Percentiles rank a stretch among this genome's conserved stretches.
Evolutionary conservation across 2,113 vertebrate genomes (phyloP).

Genomic region (human): DNA sequence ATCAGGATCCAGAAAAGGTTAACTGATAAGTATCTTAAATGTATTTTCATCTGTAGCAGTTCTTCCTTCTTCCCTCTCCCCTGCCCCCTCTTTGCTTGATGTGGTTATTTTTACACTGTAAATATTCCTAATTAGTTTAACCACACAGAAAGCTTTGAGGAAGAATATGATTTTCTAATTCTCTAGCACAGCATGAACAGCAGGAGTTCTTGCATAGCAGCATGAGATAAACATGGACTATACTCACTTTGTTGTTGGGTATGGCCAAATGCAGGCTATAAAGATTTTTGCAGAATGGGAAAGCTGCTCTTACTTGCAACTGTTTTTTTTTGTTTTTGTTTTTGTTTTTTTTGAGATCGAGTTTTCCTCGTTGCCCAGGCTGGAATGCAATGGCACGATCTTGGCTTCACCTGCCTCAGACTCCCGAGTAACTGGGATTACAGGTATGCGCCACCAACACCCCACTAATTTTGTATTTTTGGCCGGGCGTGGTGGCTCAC

Average conservation of each 20-base stretch:
- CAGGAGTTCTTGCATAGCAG: neutral
- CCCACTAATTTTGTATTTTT: too few relatives aligned
- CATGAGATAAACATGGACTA: neutral
- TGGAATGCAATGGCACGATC: too few relatives aligned
- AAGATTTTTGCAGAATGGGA: neutral
- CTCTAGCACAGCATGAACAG: neutral
- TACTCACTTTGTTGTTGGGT: neutral
- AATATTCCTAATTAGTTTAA: neutral
- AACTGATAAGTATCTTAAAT: neutral
- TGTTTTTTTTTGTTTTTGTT: neutral
- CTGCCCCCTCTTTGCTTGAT: neutral
- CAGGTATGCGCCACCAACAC: too few relatives aligned
- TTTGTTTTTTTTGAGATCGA: too few relatives aligned
- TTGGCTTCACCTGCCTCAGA: too few relatives aligned
- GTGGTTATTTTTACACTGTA: neutral
- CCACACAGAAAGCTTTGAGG: neutral
- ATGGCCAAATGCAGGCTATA: neutral
- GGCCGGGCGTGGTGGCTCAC: too few relatives aligned
- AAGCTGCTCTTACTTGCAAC: conserved; percentile 18
- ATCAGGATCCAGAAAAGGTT: neutral
- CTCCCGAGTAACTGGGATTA: too few relatives aligned
- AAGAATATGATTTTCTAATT: neutral
- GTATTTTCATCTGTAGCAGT: neutral
- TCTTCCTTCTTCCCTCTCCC: neutral
- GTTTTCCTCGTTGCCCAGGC: too few relatives aligned